Conservation (phyloP, 2,797 vertebrate species). For the Anabas testudineus region DNA sequence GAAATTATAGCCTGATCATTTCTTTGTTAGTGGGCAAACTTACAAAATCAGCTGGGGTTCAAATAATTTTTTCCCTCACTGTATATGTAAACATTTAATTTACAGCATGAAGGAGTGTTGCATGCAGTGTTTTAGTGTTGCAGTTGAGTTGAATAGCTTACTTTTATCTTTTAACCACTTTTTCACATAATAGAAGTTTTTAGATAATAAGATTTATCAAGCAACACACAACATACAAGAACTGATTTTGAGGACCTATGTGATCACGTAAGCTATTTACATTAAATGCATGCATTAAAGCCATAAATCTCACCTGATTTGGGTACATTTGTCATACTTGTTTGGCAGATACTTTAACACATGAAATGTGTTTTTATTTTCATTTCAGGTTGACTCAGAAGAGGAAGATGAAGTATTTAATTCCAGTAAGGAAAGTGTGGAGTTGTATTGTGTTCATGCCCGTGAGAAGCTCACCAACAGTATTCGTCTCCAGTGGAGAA, state of each 20-base stretch:
- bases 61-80: too few relatives aligned
- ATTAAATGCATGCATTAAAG: too few relatives aligned
- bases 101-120: background rate
- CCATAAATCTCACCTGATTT: background rate
- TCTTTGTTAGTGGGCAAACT: too few relatives aligned
- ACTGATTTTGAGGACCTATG: background rate
- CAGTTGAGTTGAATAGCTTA: background rate
- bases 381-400: slow-evolving; percentile 85
- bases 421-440: slow-evolving; percentile 88
- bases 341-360: background rate
- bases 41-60: too few relatives aligned
- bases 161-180: background rate
- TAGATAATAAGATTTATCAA: too few relatives aligned
- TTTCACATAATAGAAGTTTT: background rate
- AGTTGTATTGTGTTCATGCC: slow-evolving; percentile 90
- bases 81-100: background rate
- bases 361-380: slow-evolving; percentile 4
- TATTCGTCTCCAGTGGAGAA: slow-evolving; percentile 96
- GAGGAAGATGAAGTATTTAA: slow-evolving; percentile 89
- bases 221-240: background rate
- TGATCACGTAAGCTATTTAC: too few relatives aligned
- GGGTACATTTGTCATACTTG: background rate
- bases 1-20: too few relatives aligned
- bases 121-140: background rate
- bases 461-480: slow-evolving; percentile 94